These are phyloP conservation scores for Drosophila tristis DNA, from an alignment of 1,140 invertebrate genomes.

Conservation along the genomic window DNA sequence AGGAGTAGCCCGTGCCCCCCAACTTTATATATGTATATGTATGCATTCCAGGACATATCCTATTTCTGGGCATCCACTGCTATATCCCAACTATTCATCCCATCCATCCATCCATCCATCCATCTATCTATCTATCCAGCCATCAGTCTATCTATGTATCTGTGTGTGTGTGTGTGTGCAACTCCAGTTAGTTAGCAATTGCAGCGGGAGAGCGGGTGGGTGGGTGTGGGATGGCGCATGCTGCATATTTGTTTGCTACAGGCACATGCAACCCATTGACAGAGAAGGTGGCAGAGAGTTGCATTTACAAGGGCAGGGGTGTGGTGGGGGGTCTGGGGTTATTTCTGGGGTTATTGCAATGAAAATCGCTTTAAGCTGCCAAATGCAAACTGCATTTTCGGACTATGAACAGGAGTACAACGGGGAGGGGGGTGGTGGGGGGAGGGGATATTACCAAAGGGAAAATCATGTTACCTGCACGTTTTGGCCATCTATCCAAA, in stretches of 20 bases:
- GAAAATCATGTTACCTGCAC: conserved; percentile 78
- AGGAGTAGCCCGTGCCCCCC: conserved; percentile 6
- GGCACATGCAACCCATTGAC: conserved; percentile 30
- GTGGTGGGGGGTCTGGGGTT: too few relatives aligned
- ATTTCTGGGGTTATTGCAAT: conserved; percentile 63
- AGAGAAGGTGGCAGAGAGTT: conserved; percentile 14
- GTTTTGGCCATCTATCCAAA: conserved; percentile 65
- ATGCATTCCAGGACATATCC: conserved; percentile 28
- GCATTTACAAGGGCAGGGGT: conserved; percentile 43
- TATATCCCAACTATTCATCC: conserved; percentile 31
- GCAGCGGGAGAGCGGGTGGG: conserved; percentile 12
- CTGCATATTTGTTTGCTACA: conserved; percentile 56
- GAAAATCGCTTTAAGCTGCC: conserved; percentile 78
- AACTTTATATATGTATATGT: conserved; percentile 30
- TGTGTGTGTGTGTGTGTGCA: conserved; percentile 28
- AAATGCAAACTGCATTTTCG: conserved; percentile 76
- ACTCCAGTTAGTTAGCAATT: conserved; percentile 67
- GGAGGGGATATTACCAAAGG: not conserved
- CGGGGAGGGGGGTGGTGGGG: not conserved
- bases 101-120: conserved; percentile 20
- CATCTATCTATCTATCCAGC: conserved; percentile 7
- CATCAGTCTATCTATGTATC: conserved; percentile 16
- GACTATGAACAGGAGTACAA: conserved; percentile 22
- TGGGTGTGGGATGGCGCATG: conserved; percentile 14
- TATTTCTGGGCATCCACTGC: conserved; percentile 45